Base-by-base conservation (phyloP, 1,140 invertebrate species). In the Leptoteleia sp. region DNA sequence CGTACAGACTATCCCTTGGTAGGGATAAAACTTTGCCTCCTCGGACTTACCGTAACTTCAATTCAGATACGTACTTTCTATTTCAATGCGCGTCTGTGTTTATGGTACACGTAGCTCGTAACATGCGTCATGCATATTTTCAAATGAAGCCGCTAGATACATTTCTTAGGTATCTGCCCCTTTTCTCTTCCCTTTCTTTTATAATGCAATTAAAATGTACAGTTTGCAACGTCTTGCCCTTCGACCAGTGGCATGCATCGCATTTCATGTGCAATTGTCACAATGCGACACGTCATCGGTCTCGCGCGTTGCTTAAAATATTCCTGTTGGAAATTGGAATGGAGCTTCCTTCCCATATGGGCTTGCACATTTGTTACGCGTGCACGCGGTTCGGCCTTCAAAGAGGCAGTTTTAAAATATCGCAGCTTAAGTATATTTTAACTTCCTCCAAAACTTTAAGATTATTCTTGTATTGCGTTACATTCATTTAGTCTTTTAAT, bases 61-160 rank as follows among this genome's bases (percentile, higher is more conserved):
- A 47, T 50, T 64, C 42, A 17, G 59, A 73, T 37, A 73, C 50
- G 62, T 45, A 62, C 29, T 50, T 48, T 37, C n/a, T n/a, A n/a
- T n/a, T n/a, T n/a, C n/a, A 38, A 57, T 16, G 5, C 22, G 9
- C 47, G 6, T 42, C 15, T 59, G 12, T 42, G 38, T 70, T 68
- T 76, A 81, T 81, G 83, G 82, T 84, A 83, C 81, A 80, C 65
- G 81, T 83, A 83, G 83, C 81, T 83, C 70, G 72, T 50, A 79
- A 80, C 71, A 82, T 84, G 76, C 79, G 61, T 81, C 75, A 77
- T 81, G 81, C 79, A 82, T 75, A 81, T 78, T 73, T 78, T 71
- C 13, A 45, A 70, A 31, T 8, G 27, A 80, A 52, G 52, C 67
- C 45, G 48, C 67, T 73, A 73, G 31, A 48, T 64, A 45, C 37